Evolutionary conservation across 2,797 vertebrate genomes (phyloP).

Genomic region (Paguma larvata): DNA sequence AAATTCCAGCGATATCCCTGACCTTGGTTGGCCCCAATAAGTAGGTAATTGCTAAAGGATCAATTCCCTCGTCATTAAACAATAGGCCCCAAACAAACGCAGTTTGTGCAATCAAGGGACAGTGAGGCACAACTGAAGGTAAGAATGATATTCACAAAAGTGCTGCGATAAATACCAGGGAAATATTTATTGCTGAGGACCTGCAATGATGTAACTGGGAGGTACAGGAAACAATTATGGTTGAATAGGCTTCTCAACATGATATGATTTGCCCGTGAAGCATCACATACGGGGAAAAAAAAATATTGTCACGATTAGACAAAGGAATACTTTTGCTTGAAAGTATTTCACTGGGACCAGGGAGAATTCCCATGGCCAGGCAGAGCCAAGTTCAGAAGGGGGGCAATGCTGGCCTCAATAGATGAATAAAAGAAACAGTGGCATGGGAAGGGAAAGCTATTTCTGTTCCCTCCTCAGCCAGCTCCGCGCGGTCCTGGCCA

Average conservation of each 20-base stretch:
- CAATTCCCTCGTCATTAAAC: constrained; percentile 86
- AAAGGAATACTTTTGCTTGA: constrained; percentile 63
- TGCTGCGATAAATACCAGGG: constrained; percentile 54
- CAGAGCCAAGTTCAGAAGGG: constrained; percentile 8
- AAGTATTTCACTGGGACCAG: neutral
- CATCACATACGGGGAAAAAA: neutral
- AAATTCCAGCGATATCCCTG: constrained; percentile 73
- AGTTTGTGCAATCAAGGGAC: constrained; percentile 83
- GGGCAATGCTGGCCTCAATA: neutral
- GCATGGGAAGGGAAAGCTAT: neutral
- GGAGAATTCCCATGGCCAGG: neutral
- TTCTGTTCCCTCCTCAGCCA: neutral
- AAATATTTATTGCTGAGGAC: constrained; percentile 14
- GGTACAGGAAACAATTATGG: constrained; percentile 58
- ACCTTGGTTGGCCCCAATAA: constrained; percentile 85
- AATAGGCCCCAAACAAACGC: constrained; percentile 83
- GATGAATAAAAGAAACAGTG: constrained; percentile 30
- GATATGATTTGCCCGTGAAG: neutral
- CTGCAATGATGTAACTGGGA: constrained; percentile 60
- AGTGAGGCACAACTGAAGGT: constrained; percentile 82
- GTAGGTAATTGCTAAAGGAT: constrained; percentile 87
- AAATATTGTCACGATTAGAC: constrained; percentile 31
- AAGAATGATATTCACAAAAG: constrained; percentile 68
- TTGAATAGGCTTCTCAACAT: constrained; percentile 64
- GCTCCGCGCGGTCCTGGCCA: neutral